Percentiles rank a stretch among this genome's conserved stretches.
Evolutionary conservation across 2,113 vertebrate genomes (phyloP).

Genomic region (Syrmaticus mikado): DNA sequence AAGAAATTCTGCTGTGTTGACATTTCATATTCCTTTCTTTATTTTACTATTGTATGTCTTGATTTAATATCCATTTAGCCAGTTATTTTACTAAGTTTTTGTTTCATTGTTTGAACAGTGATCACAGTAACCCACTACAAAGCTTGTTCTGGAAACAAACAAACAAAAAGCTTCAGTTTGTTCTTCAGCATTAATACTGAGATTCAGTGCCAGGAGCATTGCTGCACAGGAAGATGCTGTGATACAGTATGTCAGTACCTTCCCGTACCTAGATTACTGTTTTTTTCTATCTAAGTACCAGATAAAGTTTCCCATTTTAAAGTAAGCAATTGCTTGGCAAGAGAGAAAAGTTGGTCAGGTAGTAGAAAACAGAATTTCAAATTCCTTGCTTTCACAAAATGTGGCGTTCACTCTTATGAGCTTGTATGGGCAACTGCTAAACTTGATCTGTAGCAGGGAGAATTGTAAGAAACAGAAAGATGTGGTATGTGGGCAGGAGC

Average conservation of each 20-base stretch:
- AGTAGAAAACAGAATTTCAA: neutral
- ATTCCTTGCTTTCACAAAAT: neutral
- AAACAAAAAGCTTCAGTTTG: rapidly evolving
- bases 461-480: neutral
- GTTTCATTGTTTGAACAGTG: neutral
- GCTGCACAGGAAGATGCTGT: neutral
- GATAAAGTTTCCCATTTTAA: neutral
- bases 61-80: neutral
- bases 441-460: neutral
- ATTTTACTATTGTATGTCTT: neutral
- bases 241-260: neutral
- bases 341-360: neutral
- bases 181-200: neutral
- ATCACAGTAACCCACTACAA: neutral
- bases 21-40: neutral
- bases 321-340: neutral
- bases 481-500: neutral
- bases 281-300: neutral
- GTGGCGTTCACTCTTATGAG: neutral
- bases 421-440: neutral
- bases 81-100: neutral
- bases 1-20: neutral
- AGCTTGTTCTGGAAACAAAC: neutral
- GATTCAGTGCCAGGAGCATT: neutral
- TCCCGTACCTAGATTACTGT: neutral